phyloP scores from a whole-genome alignment of 2,888 invertebrate species.

The Hesperia comma region DNA sequence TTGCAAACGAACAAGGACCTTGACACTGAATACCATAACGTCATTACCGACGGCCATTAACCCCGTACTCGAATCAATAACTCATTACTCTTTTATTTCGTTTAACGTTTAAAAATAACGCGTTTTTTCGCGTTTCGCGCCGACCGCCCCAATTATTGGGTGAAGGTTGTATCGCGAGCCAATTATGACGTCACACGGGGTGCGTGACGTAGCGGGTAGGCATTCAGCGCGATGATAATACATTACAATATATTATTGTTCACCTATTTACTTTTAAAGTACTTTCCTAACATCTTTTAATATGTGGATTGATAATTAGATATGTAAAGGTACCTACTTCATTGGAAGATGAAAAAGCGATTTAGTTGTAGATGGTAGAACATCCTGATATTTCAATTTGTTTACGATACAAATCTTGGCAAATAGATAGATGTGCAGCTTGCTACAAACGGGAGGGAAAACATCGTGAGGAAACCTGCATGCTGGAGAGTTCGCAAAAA shows the following conservation, averaged over 20 bases:
- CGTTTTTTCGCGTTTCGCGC: constrained; percentile 57
- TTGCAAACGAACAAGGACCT: constrained; percentile 45
- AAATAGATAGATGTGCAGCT: no score
- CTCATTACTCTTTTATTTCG: constrained; percentile 69
- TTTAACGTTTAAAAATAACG: constrained; percentile 62
- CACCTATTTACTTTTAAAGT: neutral
- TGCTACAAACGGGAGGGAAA: no score
- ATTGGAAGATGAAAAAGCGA: no score
- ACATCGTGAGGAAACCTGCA: no score
- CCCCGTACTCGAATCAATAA: constrained; percentile 60
- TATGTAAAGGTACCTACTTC: no score
- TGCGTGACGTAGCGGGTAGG: constrained; percentile 43
- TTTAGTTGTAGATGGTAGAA: no score
- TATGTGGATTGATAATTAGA: neutral
- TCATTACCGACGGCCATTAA: constrained; percentile 57
- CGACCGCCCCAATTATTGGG: constrained; percentile 62
- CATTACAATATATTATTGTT: neutral
- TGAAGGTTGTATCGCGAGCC: constrained; percentile 58
- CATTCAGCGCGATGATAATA: constrained; percentile 17
- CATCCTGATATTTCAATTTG: no score
- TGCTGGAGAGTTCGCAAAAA: no score
- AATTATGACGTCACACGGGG: constrained; percentile 52
- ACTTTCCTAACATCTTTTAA: neutral
- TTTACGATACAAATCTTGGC: no score
- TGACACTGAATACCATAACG: constrained; percentile 54